Conservation (phyloP, 2,113 vertebrate species). For the Osmerus mordax region DNA sequence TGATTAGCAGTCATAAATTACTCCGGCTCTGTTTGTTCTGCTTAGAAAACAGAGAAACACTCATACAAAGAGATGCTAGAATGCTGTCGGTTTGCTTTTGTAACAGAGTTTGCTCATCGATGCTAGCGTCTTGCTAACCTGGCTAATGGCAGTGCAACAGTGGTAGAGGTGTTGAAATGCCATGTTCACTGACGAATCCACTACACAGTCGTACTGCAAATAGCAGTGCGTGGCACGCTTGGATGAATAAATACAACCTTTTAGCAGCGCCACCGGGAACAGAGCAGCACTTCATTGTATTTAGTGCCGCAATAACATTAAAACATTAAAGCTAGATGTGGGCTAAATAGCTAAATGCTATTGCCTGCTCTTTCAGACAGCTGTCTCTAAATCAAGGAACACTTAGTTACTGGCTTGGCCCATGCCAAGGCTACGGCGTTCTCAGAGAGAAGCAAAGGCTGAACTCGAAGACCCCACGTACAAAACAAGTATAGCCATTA, state of each 20-base stretch:
- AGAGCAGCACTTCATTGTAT: slow-evolving; percentile 44
- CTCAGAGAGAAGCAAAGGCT: too few relatives aligned
- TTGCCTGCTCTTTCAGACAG: slow-evolving; percentile 31
- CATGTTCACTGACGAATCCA: too few relatives aligned
- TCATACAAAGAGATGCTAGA: slow-evolving; percentile 2
- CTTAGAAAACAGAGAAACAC: not conserved
- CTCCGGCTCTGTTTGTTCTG: not conserved
- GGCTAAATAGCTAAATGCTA: slow-evolving; percentile 41
- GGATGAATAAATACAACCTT: slow-evolving; percentile 48
- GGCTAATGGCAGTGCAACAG: too few relatives aligned
- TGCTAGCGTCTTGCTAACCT: slow-evolving; percentile 29
- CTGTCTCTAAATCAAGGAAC: slow-evolving; percentile 39
- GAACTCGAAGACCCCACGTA: too few relatives aligned
- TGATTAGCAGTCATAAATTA: slow-evolving; percentile 35
- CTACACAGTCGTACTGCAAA: slow-evolving; percentile 16
- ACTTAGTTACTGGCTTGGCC: slow-evolving; percentile 11
- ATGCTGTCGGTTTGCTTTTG: slow-evolving; percentile 8
- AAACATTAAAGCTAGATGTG: slow-evolving; percentile 38
- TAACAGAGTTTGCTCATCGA: slow-evolving; percentile 27
- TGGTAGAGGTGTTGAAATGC: too few relatives aligned
- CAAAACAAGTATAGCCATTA: too few relatives aligned
- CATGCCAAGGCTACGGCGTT: not conserved
- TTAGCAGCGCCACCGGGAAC: slow-evolving; percentile 29
- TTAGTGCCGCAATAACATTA: slow-evolving; percentile 40
- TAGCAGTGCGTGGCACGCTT: slow-evolving; percentile 22